phyloP scores from a whole-genome alignment of 2,797 vertebrate genomes.

The Poeciliopsis presidionis region DNA sequence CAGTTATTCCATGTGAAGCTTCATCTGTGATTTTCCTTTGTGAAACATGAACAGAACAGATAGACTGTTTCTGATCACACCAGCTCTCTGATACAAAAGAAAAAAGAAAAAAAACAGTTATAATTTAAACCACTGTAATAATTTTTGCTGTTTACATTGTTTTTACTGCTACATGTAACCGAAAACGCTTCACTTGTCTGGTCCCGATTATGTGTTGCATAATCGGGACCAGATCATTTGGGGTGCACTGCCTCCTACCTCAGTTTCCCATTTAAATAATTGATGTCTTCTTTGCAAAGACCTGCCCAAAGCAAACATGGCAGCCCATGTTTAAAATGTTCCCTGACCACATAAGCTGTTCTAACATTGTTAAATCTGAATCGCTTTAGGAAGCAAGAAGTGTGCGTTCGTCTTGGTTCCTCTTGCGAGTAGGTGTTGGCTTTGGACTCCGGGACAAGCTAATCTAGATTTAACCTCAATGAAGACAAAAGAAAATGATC shows the following conservation, averaged over 20 bases:
- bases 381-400: background rate
- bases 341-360: background rate
- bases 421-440: background rate
- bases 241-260: background rate
- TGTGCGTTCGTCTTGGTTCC: background rate
- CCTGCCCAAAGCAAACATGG: background rate
- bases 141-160: background rate
- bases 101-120: background rate
- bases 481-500: background rate
- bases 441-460: background rate
- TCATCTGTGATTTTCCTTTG: background rate
- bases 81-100: background rate
- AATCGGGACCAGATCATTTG: slow-evolving; percentile 2
- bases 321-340: background rate
- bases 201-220: background rate
- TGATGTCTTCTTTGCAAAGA: background rate
- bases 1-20: background rate
- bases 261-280: background rate
- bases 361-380: background rate
- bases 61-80: too few relatives aligned
- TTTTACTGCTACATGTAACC: background rate
- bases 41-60: background rate
- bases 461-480: background rate
- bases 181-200: background rate
- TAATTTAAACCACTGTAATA: background rate